Conservation (phyloP, 2,888 invertebrate genomes). For the Dynastes maya region DNA sequence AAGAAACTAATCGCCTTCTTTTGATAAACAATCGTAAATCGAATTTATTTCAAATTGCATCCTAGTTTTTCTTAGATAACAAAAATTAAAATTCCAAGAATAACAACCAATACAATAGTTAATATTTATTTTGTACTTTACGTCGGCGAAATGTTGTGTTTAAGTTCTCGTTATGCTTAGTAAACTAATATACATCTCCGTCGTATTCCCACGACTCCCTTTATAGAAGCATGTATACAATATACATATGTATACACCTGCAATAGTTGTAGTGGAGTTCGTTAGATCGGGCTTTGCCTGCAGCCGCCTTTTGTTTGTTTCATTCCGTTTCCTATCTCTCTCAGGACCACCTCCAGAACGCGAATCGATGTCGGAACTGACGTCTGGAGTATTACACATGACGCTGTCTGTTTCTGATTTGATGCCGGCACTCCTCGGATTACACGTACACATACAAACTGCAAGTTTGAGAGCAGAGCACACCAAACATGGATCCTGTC, state of each 20-base stretch:
- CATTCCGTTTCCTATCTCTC: slow-evolving; percentile 23
- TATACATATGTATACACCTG: slow-evolving; percentile 15
- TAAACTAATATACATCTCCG: slow-evolving; percentile 20
- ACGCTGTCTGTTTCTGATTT: slow-evolving; percentile 35
- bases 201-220: background rate
- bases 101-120: background rate
- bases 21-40: too few species aligned
- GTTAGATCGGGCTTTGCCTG: slow-evolving; percentile 20
- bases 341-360: background rate
- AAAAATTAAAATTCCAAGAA: background rate
- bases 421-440: background rate
- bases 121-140: background rate
- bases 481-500: background rate
- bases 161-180: slow-evolving; percentile 4
- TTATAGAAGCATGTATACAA: background rate
- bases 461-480: slow-evolving; percentile 3
- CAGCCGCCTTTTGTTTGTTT: slow-evolving; percentile 31
- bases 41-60: too few species aligned
- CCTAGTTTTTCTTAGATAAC: too few species aligned
- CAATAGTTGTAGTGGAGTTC: slow-evolving; percentile 28
- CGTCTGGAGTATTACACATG: slow-evolving; percentile 24
- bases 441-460: background rate
- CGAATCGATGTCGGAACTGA: background rate
- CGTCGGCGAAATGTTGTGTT: slow-evolving; percentile 7
- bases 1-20: too few species aligned